Base-by-base conservation (phyloP, 2,113 vertebrate species). In the Synodontis membranacea region DNA sequence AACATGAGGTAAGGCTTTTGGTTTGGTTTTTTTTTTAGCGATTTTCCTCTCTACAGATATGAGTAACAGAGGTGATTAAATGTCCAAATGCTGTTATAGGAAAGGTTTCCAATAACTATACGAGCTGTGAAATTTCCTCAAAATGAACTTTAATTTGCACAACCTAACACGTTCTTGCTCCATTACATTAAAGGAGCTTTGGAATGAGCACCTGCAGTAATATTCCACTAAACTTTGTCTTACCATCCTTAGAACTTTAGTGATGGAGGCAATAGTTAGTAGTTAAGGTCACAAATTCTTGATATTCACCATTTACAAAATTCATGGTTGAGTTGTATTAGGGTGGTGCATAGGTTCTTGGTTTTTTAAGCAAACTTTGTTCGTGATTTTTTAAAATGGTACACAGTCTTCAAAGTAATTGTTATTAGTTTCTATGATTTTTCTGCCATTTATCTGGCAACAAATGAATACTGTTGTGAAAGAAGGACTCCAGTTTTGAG, bases 1-100 rank as follows among this genome's bases (percentile, higher is more conserved):
- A 70, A 83, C 25, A 82, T 70, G 64, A 70, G 64, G 82, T 83
- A 68, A 54, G 64, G 28, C 5, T 6, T 62, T 21, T 62, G n/a
- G n/a, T n/a, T n/a, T 39, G 25, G 1, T 37, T 31, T 21, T 68
- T 25, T 12, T 25, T 12, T 19, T 39, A 8, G 21, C n/a, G 31
- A 17, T 5, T n/a, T 39, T 82, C 12, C 48, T 23, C 0, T 8
- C 37, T 34, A 68, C n/a, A 66, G 6, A 44, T 62, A 23, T n/a
- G 1, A n/a, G 56, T 60, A 44, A 15, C 28, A 64, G 3, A 44
- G 2, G 58, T 62, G n/a, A n/a, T n/a, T n/a, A n/a, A n/a, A n/a
- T n/a, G 15, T 60, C 5, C 46, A 82, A 7, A n/a, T n/a, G n/a
- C n/a, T 44, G 21, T 74, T 25, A 68, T 66, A 25, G 0, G 37